These are phyloP conservation scores for Smittia aterrima DNA, from an alignment of 2,888 invertebrate genomes.

Conservation along the genomic window DNA sequence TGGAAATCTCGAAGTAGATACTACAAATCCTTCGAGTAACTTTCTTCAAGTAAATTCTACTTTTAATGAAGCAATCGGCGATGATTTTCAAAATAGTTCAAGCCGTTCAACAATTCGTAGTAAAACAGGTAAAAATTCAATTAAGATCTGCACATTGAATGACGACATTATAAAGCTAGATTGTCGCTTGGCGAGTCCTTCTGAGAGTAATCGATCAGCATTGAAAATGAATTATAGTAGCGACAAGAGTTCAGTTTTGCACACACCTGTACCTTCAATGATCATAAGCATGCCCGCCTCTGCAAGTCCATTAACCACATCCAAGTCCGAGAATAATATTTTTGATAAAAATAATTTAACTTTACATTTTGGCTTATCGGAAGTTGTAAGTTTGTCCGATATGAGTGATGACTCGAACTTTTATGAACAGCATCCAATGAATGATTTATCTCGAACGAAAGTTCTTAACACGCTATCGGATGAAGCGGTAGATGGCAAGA, in stretches of 20 bases:
- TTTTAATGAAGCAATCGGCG: neutral
- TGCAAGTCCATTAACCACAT: slow-evolving; percentile 38
- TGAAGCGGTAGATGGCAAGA: slow-evolving; percentile 25
- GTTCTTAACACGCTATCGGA: slow-evolving; percentile 42
- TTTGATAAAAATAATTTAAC: slow-evolving; percentile 44
- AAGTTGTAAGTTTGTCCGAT: slow-evolving; percentile 47
- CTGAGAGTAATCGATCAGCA: neutral
- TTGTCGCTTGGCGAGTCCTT: slow-evolving; percentile 11
- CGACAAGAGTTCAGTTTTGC: neutral
- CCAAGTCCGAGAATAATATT: slow-evolving; percentile 47
- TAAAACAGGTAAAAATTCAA: slow-evolving; percentile 37
- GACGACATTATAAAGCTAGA: too few relatives aligned
- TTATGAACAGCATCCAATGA: slow-evolving; percentile 43
- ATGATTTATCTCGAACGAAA: slow-evolving; percentile 45
- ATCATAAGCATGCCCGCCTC: neutral
- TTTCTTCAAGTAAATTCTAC: neutral
- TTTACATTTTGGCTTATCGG: slow-evolving; percentile 42
- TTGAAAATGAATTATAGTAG: neutral
- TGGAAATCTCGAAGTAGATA: slow-evolving; percentile 41
- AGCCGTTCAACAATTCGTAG: neutral
- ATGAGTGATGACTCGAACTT: slow-evolving; percentile 45
- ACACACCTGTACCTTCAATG: neutral
- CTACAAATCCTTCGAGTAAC: neutral
- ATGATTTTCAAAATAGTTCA: neutral
- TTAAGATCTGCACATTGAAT: neutral